Percentiles rank a stretch among this genome's conserved stretches.
These are phyloP conservation scores for Triops longicaudatus DNA, from an alignment of 1,140 invertebrate species.

Conservation along the genomic window DNA sequence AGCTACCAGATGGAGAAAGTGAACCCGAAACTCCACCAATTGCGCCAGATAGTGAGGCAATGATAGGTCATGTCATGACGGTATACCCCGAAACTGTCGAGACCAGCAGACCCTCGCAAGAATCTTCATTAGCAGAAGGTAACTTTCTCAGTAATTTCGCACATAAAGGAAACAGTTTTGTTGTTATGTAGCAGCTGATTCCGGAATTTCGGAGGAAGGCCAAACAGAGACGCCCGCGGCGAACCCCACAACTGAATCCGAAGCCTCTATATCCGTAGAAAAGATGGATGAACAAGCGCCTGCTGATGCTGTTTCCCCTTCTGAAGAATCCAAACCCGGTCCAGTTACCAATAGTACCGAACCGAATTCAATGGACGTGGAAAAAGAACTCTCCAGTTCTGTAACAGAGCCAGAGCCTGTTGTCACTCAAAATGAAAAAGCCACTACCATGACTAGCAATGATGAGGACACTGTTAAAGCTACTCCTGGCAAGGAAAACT, in stretches of 20 bases:
- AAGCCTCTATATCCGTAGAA: neutral
- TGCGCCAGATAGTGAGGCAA: neutral
- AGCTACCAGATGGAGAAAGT: neutral
- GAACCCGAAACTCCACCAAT: neutral
- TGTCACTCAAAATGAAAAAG: neutral
- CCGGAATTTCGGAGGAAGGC: slow-evolving; percentile 28
- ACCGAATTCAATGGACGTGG: neutral
- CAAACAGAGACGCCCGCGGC: neutral
- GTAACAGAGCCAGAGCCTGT: neutral
- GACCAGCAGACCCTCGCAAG: neutral
- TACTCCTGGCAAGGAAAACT: neutral
- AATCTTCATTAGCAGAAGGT: slow-evolving; percentile 19
- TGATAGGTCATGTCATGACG: slow-evolving; percentile 1
- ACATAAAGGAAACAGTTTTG: slow-evolving; percentile 17
- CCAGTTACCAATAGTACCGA: neutral
- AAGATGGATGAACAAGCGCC: neutral
- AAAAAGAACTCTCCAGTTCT: neutral
- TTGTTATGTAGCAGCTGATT: slow-evolving; percentile 19
- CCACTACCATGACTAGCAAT: neutral
- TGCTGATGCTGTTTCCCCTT: neutral
- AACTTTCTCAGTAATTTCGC: neutral
- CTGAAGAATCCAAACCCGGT: neutral
- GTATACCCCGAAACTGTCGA: neutral
- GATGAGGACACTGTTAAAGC: neutral
- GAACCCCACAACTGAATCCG: neutral